Percentiles rank a stretch among this genome's conserved stretches.
phyloP scores from a whole-genome alignment of 2,888 invertebrate species.

The Monochamus alternatus region DNA sequence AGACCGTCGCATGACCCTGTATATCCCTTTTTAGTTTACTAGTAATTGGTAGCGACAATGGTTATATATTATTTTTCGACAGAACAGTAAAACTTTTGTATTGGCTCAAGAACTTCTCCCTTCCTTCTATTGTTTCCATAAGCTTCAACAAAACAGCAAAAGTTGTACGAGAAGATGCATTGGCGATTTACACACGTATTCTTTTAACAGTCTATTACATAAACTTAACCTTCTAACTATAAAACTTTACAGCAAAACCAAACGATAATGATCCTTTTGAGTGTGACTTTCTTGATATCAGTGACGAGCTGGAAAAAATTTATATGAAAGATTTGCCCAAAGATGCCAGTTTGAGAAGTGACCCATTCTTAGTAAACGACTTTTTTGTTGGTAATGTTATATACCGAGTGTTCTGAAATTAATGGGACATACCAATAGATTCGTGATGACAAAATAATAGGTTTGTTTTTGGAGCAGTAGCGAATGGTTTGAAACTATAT shows the following conservation, averaged over 20 bases:
- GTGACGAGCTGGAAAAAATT: constrained; percentile 62
- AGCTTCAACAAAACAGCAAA: constrained; percentile 71
- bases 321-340: constrained; percentile 67
- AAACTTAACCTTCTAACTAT: background rate
- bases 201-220: background rate
- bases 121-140: constrained; percentile 72
- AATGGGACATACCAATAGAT: no score
- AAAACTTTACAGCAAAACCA: constrained; percentile 32
- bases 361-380: constrained; percentile 73
- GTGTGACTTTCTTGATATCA: constrained; percentile 57
- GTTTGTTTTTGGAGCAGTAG: no score
- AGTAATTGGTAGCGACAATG: constrained; percentile 73
- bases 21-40: constrained; percentile 53
- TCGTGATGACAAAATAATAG: no score
- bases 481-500: no score
- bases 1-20: no score
- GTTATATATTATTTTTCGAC: constrained; percentile 77
- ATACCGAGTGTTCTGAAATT: no score
- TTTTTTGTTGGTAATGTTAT: constrained; percentile 73
- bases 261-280: constrained; percentile 44
- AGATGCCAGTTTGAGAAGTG: constrained; percentile 72
- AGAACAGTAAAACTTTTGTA: constrained; percentile 74
- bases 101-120: constrained; percentile 73
- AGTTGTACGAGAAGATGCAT: constrained; percentile 45
- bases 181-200: constrained; percentile 44